Conservation (phyloP, 2,888 invertebrate species). For the Troglohyphantes excavatus region DNA sequence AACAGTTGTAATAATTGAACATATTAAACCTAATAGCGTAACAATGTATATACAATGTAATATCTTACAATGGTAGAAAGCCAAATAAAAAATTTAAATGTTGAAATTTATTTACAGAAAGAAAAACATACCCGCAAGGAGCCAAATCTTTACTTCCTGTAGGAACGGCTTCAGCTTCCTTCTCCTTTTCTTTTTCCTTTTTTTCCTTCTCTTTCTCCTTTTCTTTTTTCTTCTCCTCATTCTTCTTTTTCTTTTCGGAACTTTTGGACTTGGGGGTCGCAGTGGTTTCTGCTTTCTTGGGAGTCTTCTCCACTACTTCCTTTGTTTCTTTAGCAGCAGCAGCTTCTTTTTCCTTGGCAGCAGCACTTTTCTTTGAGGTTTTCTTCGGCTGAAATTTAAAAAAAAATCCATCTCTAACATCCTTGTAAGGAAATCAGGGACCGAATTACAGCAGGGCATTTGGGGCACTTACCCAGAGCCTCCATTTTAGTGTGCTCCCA, state of each 20-base stretch:
- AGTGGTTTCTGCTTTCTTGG: conserved; percentile 65
- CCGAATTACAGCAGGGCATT: too few relatives aligned
- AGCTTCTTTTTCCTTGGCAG: conserved; percentile 73
- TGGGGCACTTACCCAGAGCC: too few relatives aligned
- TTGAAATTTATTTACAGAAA: too few relatives aligned
- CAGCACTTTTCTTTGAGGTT: conserved; percentile 45
- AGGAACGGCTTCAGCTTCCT: conserved; percentile 79
- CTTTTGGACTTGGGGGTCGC: conserved; percentile 45
- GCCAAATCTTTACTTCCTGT: conserved; percentile 77
- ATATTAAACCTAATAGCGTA: too few relatives aligned
- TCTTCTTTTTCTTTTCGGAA: conserved; percentile 71
- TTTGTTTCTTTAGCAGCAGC: conserved; percentile 53
- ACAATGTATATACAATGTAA: too few relatives aligned
- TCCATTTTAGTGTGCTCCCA: too few relatives aligned
- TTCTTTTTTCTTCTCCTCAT: conserved; percentile 81
- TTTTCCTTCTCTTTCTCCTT: conserved; percentile 79
- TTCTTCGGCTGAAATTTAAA: conserved; percentile 70
- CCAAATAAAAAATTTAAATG: too few relatives aligned
- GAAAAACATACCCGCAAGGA: conserved; percentile 78
- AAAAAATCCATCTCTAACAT: neutral
- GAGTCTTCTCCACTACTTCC: conserved; percentile 82
- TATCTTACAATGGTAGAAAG: too few relatives aligned
- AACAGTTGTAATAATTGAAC: too few relatives aligned
- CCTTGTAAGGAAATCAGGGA: neutral
- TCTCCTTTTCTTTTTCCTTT: conserved; percentile 80